Evolutionary conservation across 2,797 vertebrate genomes (phyloP).

Genomic region (Coccyzus lansbergi): DNA sequence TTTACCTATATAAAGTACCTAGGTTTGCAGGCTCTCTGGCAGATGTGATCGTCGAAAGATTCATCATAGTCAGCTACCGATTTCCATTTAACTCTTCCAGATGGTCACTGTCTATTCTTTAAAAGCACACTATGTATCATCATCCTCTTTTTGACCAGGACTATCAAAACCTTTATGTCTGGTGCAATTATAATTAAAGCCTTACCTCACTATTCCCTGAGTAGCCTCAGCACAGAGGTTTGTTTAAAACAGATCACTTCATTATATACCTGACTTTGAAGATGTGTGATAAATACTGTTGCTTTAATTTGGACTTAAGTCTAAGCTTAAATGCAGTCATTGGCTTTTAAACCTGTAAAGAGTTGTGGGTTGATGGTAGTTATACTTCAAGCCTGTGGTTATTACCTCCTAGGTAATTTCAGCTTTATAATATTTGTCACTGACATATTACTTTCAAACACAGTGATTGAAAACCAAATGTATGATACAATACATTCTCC

Average conservation of each 20-base stretch:
- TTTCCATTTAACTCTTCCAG: constrained; percentile 40
- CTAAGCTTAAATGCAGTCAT: background rate
- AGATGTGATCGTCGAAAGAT: constrained; percentile 47
- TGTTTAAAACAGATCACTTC: background rate
- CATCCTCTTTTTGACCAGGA: background rate
- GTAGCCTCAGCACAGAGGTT: background rate
- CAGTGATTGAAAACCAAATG: background rate
- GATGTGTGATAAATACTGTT: background rate
- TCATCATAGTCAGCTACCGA: background rate
- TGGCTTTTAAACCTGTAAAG: background rate
- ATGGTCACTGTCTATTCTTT: constrained; percentile 44
- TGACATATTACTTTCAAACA: background rate
- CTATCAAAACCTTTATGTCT: background rate
- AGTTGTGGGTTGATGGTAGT: background rate
- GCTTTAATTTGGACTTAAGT: background rate
- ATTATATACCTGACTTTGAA: background rate
- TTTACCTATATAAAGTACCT: constrained; percentile 8
- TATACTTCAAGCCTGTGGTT: background rate
- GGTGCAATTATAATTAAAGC: background rate
- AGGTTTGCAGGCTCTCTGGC: constrained; percentile 34
- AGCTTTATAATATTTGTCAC: background rate
- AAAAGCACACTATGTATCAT: constrained; percentile 37
- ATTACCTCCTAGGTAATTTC: background rate
- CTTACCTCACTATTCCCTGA: background rate
- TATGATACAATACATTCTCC: background rate